Conservation (phyloP, 2,113 vertebrate genomes). For the Strix aluco region DNA sequence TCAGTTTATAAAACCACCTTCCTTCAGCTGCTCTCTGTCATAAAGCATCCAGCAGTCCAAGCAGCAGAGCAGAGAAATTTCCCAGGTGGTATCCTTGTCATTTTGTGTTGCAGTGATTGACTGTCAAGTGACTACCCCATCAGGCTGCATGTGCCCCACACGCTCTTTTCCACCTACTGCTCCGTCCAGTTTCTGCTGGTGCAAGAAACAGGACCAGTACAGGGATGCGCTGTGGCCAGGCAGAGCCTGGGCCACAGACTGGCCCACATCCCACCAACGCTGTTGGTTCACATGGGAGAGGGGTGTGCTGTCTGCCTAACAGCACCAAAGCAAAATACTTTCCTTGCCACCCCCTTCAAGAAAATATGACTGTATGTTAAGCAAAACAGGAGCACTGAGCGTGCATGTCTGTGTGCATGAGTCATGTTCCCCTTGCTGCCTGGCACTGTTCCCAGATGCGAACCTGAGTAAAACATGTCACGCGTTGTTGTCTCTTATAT, state of each 20-base stretch:
- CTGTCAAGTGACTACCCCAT: neutral
- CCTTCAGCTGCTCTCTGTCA: neutral
- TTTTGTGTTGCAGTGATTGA: neutral
- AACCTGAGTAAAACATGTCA: conserved; percentile 59
- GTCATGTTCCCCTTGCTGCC: neutral
- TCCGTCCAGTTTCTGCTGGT: neutral
- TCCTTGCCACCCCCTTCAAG: conserved; percentile 1
- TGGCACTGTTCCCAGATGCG: conserved; percentile 35
- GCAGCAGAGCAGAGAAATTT: conserved; percentile 14
- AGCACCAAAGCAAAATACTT: neutral
- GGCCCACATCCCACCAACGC: neutral
- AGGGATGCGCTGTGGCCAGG: neutral
- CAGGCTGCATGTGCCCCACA: neutral
- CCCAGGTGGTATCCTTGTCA: conserved; percentile 5
- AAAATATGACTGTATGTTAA: neutral
- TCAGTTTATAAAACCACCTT: neutral
- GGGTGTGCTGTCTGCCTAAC: neutral
- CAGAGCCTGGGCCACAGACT: neutral
- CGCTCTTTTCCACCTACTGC: neutral
- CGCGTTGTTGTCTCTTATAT: conserved; percentile 23
- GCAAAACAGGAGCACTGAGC: neutral
- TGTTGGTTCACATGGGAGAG: neutral
- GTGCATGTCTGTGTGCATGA: neutral
- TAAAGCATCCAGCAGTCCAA: neutral
- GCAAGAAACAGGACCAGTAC: neutral